Percentiles rank a stretch among this genome's conserved stretches.
Conservation (phyloP, 2,888 invertebrate genomes). For the Cotesia congregata region DNA sequence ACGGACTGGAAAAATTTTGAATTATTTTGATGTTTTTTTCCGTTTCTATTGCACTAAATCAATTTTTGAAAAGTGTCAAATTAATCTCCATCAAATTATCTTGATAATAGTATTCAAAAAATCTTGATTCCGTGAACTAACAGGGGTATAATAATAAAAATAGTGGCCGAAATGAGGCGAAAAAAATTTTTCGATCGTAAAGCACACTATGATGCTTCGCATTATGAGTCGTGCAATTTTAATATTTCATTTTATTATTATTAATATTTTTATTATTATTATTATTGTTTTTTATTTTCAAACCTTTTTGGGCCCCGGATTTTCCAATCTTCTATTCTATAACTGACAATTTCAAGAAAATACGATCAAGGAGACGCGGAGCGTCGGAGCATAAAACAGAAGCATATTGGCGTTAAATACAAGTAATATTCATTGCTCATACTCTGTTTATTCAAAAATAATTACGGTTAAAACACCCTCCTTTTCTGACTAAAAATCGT, state of each 20-base stretch:
- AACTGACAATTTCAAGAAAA: conserved; percentile 68
- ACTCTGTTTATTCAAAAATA: conserved; percentile 55
- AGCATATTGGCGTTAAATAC: conserved; percentile 80
- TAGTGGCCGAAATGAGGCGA: too few species aligned
- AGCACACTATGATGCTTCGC: too few species aligned
- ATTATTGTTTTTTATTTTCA: not conserved
- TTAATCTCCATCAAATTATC: too few species aligned
- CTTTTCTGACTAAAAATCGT: not conserved
- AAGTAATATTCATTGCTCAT: conserved; percentile 66
- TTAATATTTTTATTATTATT: not conserved
- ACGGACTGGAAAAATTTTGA: too few species aligned
- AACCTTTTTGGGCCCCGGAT: conserved; percentile 34
- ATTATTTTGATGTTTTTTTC: too few species aligned
- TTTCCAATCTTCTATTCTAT: conserved; percentile 68
- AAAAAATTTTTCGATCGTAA: too few species aligned
- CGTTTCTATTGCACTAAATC: too few species aligned
- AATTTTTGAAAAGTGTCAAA: too few species aligned
- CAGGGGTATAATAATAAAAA: too few species aligned
- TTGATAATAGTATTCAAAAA: too few species aligned
- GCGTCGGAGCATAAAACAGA: conserved; percentile 75
- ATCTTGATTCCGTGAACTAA: too few species aligned
- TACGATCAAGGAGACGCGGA: conserved; percentile 71
- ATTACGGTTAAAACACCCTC: conserved; percentile 64
- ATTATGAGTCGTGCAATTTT: too few species aligned
- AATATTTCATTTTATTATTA: not conserved